Base-by-base conservation (phyloP, 2,797 vertebrate species). In the Alcedo atthis region DNA sequence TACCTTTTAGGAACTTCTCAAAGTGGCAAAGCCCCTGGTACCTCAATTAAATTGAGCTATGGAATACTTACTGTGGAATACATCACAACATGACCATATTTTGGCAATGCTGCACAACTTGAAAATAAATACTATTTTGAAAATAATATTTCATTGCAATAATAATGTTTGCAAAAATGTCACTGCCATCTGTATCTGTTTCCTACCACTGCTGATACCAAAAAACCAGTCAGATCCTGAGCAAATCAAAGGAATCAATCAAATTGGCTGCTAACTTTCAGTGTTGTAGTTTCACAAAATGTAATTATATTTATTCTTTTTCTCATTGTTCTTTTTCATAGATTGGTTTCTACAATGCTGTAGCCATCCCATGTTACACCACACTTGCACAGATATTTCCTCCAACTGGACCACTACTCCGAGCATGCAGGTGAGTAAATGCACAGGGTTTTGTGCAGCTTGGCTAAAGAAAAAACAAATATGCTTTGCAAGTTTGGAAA, bases 271-370 rank as follows among this genome's bases (percentile, higher is more conserved):
- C 79, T 88, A 45, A 19, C 18, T 76, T 74, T 62, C 57, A 70
- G 16, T 57, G 5, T n/a, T 66, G 19, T 40, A 62, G 26, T 89
- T 73, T 78, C 30, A 59, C 61, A 92, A 51, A 14, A 20, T 26
- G 46, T 78, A 30, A 25, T 46, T 76, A 4, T 9, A 66, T 32
- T 58, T 2, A 4, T 10, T 69, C 30, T 61, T 2, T 3, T 22
- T 37, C n/a, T 66, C 1, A 2, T 61, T 57, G 1, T 40, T 93
- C 8, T 89, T 91, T 75, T 93, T 43, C 55, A 22, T 86, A 99
- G 99, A 98, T 99, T 87, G 98, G 99, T 15, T 99, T 99, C 98
- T 99, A 99, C 97, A 99, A 99, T 81, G 98, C 98, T 42, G 99
- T 99, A 84, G 99, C 99, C 26, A 96, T 99, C 92, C 99, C 99